Evolutionary conservation across 1,140 invertebrate species (phyloP).

Genomic region (Drosophila ambigua): DNA sequence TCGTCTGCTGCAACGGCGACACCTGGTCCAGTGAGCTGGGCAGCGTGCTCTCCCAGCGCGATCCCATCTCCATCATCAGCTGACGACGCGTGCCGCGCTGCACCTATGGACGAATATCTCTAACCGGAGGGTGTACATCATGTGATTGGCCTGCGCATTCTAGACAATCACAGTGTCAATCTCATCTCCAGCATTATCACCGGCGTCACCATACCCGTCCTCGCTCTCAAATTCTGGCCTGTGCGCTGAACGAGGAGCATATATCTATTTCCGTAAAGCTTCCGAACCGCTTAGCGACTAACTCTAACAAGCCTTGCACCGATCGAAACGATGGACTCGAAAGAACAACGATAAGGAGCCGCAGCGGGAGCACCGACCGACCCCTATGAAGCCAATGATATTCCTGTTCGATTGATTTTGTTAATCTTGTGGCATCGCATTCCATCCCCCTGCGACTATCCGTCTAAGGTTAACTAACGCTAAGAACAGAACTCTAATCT

Average conservation of each 20-base stretch:
- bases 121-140: conserved; percentile 89
- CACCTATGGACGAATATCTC: conserved; percentile 92
- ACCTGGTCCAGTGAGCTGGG: conserved; percentile 97
- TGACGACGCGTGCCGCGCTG: conserved; percentile 91
- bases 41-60: conserved; percentile 87
- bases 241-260: conserved; percentile 42
- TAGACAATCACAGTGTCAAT: conserved; percentile 97
- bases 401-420: background rate
- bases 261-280: conserved; percentile 52
- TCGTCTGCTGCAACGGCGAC: conserved; percentile 94
- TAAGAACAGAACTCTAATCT: no score
- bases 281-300: conserved; percentile 39
- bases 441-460: no score
- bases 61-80: conserved; percentile 91
- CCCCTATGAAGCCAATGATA: no score
- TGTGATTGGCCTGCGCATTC: conserved; percentile 90
- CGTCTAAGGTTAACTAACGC: no score
- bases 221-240: conserved; percentile 89
- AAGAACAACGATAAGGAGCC: conserved; percentile 8
- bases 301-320: conserved; percentile 22
- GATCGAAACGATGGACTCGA: conserved; percentile 8
- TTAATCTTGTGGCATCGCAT: no score
- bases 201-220: conserved; percentile 88
- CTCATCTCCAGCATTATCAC: conserved; percentile 91
- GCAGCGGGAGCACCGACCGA: background rate